phyloP scores from a whole-genome alignment of 2,113 vertebrate species.

The Indicator maculatus region DNA sequence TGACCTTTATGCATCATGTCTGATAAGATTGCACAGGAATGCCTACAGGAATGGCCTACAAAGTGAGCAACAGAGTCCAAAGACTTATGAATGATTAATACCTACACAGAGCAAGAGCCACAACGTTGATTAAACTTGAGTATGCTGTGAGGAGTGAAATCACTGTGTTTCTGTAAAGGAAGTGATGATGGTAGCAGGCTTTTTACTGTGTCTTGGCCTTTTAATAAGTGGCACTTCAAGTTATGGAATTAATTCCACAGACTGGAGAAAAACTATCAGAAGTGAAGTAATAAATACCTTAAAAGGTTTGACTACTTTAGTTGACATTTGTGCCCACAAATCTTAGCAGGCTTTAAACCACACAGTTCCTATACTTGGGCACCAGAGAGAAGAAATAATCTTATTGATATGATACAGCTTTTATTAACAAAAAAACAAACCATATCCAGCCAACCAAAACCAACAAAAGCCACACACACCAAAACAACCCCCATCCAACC shows the following conservation, averaged over 20 bases:
- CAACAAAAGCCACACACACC: not conserved
- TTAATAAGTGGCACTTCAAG: constrained; percentile 62
- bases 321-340: constrained; percentile 45
- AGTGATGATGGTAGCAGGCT: constrained; percentile 19
- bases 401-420: not conserved
- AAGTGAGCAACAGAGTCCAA: not conserved
- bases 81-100: constrained; percentile 49
- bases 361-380: not conserved
- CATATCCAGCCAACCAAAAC: not conserved
- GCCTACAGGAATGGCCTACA: constrained; percentile 15
- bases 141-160: constrained; percentile 49
- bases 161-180: constrained; percentile 36
- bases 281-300: constrained; percentile 46
- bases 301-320: constrained; percentile 41
- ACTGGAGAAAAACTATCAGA: constrained; percentile 44
- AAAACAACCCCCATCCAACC: not conserved
- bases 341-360: constrained; percentile 7
- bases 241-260: constrained; percentile 56
- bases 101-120: not conserved
- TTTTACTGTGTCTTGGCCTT: constrained; percentile 47
- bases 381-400: not conserved
- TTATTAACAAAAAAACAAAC: not conserved
- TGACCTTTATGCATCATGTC: not conserved
- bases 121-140: constrained; percentile 53
- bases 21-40: not conserved